A percentile compares a stretch with the other conserved stretches of the same genome.
Evolutionary conservation across 1,140 invertebrate species (phyloP).

Genomic region (Pissodes strobi): DNA sequence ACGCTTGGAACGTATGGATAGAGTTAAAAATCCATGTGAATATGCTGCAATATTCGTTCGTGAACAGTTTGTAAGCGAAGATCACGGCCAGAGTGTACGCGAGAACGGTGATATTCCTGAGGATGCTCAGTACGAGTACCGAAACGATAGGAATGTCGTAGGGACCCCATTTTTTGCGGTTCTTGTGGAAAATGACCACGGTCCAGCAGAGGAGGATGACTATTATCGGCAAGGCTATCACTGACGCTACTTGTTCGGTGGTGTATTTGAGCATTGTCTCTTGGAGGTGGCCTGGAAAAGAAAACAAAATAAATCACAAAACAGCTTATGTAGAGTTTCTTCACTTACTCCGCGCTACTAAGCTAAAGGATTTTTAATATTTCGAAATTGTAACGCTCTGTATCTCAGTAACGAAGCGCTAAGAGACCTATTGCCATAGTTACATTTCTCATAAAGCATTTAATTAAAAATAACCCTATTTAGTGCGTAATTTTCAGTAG

Average conservation of each 20-base stretch:
- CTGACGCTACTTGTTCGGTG: conserved; percentile 52
- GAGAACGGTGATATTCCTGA: conserved; percentile 55
- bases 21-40: conserved; percentile 60
- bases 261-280: conserved; percentile 53
- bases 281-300: conserved; percentile 2
- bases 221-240: conserved; percentile 55
- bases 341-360: too few species aligned
- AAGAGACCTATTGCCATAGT: too few species aligned
- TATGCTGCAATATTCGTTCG: conserved; percentile 55
- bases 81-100: conserved; percentile 51
- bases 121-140: conserved; percentile 55
- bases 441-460: too few species aligned
- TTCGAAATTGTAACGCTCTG: too few species aligned
- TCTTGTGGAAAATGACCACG: conserved; percentile 57
- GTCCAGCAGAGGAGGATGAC: conserved; percentile 55
- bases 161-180: conserved; percentile 57
- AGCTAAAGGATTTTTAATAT: too few species aligned
- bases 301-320: conserved; percentile 34
- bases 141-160: conserved; percentile 61
- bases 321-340: too few species aligned
- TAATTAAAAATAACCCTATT: too few species aligned
- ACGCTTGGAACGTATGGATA: conserved; percentile 61
- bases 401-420: too few species aligned
- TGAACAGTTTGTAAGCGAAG: conserved; percentile 41
- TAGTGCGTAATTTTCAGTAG: too few species aligned